Base-by-base conservation (phyloP, 1,140 invertebrate species). In the Ostrea denselamellosa region DNA sequence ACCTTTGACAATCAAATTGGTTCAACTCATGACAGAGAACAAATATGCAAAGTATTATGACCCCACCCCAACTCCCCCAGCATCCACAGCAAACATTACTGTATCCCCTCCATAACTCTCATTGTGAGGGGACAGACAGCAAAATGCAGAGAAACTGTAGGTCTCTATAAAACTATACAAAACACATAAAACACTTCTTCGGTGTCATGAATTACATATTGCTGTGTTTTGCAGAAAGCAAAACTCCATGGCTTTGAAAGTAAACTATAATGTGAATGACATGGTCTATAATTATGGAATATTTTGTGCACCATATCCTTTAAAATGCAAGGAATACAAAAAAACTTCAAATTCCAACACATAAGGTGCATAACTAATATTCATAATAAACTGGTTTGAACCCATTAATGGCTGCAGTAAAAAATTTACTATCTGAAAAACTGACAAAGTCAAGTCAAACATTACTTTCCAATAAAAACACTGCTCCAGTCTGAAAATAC, bases 401-500 rank as follows among this genome's bases (percentile, higher is more conserved):
- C 68, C 68, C 28, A 44, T 77, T 25, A 77, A 77, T 34, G 25
- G 68, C 25, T 77, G 56, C 56, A 62, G 56, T 62, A 25, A 77
- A 28, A 28, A 34, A 25, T 77, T 77, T 34, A 77, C 25, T 77
- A 25, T 28, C 68, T 77, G 22, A 34, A 77, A 77, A 25, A 77
- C 68, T 10, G 68, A 77, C 68, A 62, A 77, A 28, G 28, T 25
- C 28, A 25, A 34, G 68, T 34, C 28, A 14, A 28, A 77, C 68
- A 77, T 77, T 77, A 77, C 10, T 77, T 77, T 77, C 68, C 68
- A 34, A 77, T 77, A 77, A 77, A 77, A 77, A 77, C 28, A 77
- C 68, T 77, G 68, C 28, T 14, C 22, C 25, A 77, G 68, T 12
- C 12, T 77, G 68, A 14, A 77, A 77, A 77, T 77, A 77, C 28